These are phyloP conservation scores for Diplazon laetatorius DNA, from an alignment of 2,888 invertebrate species.

Conservation along the genomic window DNA sequence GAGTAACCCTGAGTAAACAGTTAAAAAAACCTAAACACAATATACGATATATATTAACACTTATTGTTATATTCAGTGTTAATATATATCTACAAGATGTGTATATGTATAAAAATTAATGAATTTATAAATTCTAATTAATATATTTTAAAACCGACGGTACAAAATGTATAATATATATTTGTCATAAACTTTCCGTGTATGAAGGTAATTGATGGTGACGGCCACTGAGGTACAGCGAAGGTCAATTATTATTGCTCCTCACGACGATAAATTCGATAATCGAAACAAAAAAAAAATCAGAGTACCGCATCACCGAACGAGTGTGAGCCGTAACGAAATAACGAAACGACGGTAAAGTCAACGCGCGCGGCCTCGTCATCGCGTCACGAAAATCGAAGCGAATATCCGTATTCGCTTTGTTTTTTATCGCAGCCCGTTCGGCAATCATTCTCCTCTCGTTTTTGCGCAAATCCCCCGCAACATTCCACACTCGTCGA, in stretches of 20 bases:
- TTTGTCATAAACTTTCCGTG: constrained; percentile 73
- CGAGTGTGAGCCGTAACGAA: too few species aligned
- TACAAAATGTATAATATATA: too few species aligned
- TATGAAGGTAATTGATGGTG: constrained; percentile 65
- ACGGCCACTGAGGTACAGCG: constrained; percentile 68
- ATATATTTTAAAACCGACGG: too few species aligned
- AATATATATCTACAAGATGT: too few species aligned
- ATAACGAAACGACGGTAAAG: too few species aligned
- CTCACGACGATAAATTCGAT: constrained; percentile 77
- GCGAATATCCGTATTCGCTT: not conserved
- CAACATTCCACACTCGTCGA: constrained; percentile 1
- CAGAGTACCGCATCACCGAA: constrained; percentile 31
- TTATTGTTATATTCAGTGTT: too few species aligned
- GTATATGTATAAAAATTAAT: too few species aligned
- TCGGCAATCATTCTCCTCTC: not conserved
- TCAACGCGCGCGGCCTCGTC: not conserved
- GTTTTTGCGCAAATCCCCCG: not conserved
- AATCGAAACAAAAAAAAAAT: constrained; percentile 42
- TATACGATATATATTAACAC: too few species aligned
- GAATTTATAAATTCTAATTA: too few species aligned
- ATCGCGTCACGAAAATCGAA: constrained; percentile 18
- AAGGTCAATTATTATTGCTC: constrained; percentile 77
- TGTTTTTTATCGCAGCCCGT: not conserved
- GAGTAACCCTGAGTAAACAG: too few species aligned
- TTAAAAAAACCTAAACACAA: too few species aligned